These are phyloP conservation scores for Mesopsocus fuscifrons DNA, from an alignment of 2,888 invertebrate genomes.

Conservation along the genomic window DNA sequence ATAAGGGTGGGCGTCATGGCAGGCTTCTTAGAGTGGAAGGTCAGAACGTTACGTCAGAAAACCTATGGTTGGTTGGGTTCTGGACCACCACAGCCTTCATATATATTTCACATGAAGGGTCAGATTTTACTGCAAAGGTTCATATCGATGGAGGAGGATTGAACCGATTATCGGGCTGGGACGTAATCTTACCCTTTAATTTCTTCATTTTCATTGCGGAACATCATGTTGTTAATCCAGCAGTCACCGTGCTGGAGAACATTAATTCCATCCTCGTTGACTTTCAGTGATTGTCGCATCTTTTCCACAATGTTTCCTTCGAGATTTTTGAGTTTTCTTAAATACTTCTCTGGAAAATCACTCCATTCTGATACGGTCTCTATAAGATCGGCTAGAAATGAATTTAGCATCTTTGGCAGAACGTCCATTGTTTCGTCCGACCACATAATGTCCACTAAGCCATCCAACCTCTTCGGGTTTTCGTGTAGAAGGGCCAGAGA, in stretches of 20 bases:
- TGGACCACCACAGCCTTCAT: too few species aligned
- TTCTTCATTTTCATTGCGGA: too few species aligned
- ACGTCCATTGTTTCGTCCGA: not conserved
- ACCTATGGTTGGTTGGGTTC: too few species aligned
- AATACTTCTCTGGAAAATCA: not conserved
- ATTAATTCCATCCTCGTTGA: not conserved
- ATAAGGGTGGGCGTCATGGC: too few species aligned
- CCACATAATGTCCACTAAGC: not conserved
- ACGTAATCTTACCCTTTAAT: too few species aligned
- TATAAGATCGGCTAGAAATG: not conserved
- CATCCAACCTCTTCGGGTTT: not conserved
- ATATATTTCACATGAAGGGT: too few species aligned
- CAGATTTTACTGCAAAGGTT: too few species aligned
- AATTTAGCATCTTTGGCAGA: not conserved
- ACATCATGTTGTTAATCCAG: constrained; percentile 5
- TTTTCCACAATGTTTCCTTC: not conserved
- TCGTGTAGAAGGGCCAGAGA: not conserved
- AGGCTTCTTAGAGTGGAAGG: too few species aligned
- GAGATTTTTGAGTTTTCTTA: not conserved
- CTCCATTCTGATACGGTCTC: not conserved
- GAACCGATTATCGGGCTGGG: too few species aligned
- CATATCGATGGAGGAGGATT: too few species aligned
- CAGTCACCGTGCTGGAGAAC: constrained; percentile 4
- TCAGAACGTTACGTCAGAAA: too few species aligned
- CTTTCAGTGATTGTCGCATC: not conserved